phyloP scores from a whole-genome alignment of 1,140 invertebrate species.

The Drosophila pseudoananassae region DNA sequence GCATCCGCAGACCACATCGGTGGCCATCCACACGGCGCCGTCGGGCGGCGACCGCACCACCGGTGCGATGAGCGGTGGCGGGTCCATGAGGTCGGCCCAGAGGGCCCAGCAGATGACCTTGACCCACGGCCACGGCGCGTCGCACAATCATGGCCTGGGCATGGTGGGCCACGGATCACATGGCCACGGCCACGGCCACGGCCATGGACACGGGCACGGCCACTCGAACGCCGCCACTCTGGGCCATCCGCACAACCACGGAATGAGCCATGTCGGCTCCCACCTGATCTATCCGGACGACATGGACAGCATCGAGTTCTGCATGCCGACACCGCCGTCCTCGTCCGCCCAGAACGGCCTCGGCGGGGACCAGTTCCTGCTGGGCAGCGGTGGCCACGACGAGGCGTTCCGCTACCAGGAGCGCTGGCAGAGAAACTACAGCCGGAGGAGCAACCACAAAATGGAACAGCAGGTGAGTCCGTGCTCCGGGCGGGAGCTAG shows the following conservation, averaged over 20 bases:
- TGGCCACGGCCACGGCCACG: conserved; percentile 12
- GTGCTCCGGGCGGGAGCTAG: no score
- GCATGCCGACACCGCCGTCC: conserved; percentile 65
- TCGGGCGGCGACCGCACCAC: conserved; percentile 3
- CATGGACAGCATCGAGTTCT: conserved; percentile 82
- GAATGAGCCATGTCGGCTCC: conserved; percentile 20
- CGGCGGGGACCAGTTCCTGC: conserved; percentile 58
- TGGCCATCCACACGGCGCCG: conserved; percentile 60
- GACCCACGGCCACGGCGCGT: conserved; percentile 34
- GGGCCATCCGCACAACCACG: conserved; percentile 58
- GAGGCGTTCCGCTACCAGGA: conserved; percentile 70
- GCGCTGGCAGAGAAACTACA: conserved; percentile 70
- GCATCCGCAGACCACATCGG: conserved; percentile 61
- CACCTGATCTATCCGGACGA: conserved; percentile 80
- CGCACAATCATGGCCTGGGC: conserved; percentile 20
- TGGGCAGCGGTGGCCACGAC: conserved; percentile 60
- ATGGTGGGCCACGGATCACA: conserved; percentile 27
- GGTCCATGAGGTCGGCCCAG: conserved; percentile 56
- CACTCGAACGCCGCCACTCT: conserved; percentile 50
- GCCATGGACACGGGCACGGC: conserved; percentile 7
- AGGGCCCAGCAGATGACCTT: conserved; percentile 42
- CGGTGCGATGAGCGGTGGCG: not conserved
- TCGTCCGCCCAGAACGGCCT: conserved; percentile 62
- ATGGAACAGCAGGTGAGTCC: conserved; percentile 77
- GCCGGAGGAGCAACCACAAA: conserved; percentile 79